phyloP scores from a whole-genome alignment of 2,113 vertebrate species.

The Phocoena phocoena region DNA sequence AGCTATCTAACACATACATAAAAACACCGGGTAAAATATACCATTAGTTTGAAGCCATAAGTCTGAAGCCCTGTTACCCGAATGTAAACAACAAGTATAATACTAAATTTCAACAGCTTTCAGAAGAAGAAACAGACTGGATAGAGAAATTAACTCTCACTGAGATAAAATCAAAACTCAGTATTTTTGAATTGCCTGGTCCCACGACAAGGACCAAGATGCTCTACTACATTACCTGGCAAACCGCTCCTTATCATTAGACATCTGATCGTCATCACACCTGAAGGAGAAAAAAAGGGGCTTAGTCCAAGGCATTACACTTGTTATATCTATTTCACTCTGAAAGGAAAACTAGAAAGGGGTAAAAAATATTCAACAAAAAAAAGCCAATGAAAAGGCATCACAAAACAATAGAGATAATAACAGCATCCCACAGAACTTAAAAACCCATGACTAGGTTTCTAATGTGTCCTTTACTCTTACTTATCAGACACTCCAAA shows the following conservation, averaged over 20 bases:
- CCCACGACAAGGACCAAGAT: background rate
- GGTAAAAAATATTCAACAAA: slow-evolving; percentile 30
- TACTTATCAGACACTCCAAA: background rate
- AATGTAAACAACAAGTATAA: background rate
- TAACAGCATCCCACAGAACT: background rate
- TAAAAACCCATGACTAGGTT: background rate
- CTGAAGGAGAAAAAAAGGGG: slow-evolving; percentile 79
- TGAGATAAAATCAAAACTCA: slow-evolving; percentile 43
- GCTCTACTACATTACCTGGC: slow-evolving; percentile 89
- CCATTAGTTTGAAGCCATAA: background rate
- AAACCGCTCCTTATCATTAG: slow-evolving; percentile 95
- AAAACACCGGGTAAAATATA: background rate
- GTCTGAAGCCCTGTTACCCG: background rate
- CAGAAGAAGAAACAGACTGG: background rate
- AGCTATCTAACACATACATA: background rate
- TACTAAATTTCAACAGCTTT: background rate
- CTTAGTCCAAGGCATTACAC: background rate
- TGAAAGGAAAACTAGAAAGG: slow-evolving; percentile 45
- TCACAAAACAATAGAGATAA: background rate
- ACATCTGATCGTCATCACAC: slow-evolving; percentile 92
- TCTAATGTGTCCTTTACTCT: background rate
- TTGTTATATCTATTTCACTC: background rate
- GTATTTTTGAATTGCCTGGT: background rate
- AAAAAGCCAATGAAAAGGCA: background rate
- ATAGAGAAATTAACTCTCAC: slow-evolving; percentile 37